Evolutionary conservation across 2,888 invertebrate species (phyloP).

Genomic region (Quadroppia sp.): DNA sequence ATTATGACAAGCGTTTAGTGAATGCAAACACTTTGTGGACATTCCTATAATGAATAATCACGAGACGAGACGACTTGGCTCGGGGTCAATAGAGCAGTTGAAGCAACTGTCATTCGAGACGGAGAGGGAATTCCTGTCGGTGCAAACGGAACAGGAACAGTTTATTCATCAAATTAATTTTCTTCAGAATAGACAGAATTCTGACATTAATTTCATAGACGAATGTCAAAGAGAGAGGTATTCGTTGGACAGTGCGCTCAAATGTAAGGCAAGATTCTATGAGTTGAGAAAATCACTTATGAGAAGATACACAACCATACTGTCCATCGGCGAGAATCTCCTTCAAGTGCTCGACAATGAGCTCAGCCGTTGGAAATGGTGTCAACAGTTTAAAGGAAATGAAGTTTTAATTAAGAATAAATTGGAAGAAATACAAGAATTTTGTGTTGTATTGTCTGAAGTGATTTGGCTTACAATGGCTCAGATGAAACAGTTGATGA

Average conservation of each 20-base stretch:
- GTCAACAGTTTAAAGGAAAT: constrained; percentile 88
- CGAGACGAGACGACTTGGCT: too few species aligned
- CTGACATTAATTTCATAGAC: constrained; percentile 50
- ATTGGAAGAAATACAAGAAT: constrained; percentile 70
- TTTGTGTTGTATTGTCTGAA: constrained; percentile 82
- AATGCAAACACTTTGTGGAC: too few species aligned
- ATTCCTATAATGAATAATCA: too few species aligned
- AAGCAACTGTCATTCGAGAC: constrained; percentile 67
- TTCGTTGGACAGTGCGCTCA: constrained; percentile 65
- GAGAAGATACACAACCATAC: constrained; percentile 73
- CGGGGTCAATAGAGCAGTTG: constrained; percentile 64
- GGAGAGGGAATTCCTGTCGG: constrained; percentile 65
- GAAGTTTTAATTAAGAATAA: constrained; percentile 74
- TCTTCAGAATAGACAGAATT: constrained; percentile 66
- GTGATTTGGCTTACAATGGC: constrained; percentile 82
- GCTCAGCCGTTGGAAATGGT: constrained; percentile 85
- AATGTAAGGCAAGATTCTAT: constrained; percentile 60
- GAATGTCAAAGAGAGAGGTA: constrained; percentile 68
- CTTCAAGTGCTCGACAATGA: constrained; percentile 77
- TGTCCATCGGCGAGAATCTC: constrained; percentile 62
- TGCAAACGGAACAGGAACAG: constrained; percentile 77
- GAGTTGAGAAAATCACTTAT: constrained; percentile 60
- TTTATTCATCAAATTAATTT: constrained; percentile 82
- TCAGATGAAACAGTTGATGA: constrained; percentile 74
- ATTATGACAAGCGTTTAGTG: too few species aligned